phyloP scores from a whole-genome alignment of 2,888 invertebrate species.

The Acronicta aceris region DNA sequence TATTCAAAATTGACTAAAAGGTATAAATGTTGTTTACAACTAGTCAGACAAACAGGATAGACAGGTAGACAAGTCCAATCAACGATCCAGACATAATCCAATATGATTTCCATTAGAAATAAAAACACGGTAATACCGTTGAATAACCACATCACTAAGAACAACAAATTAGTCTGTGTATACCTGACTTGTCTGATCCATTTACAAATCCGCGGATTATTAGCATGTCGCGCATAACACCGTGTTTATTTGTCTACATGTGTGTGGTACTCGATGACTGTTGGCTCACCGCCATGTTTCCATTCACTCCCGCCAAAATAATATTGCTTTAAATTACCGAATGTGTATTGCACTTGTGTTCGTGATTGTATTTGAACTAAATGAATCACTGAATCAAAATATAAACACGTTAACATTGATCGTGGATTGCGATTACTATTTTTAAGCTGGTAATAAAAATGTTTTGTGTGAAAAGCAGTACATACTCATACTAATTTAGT shows the following conservation, averaged over 20 bases:
- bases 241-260: conserved; percentile 46
- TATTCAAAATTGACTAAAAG: too few species aligned
- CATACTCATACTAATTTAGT: too few species aligned
- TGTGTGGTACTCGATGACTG: conserved; percentile 9
- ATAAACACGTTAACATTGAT: conserved; percentile 47
- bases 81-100: too few species aligned
- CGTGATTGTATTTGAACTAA: conserved; percentile 29
- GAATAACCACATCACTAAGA: conserved; percentile 28
- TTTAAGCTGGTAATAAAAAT: conserved; percentile 4
- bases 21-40: too few species aligned
- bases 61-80: too few species aligned
- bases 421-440: conserved; percentile 22
- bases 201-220: conserved; percentile 48
- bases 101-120: neutral
- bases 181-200: conserved; percentile 35
- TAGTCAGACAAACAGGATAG: too few species aligned
- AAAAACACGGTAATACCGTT: conserved; percentile 12
- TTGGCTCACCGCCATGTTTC: conserved; percentile 41
- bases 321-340: conserved; percentile 45
- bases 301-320: conserved; percentile 31
- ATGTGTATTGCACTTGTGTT: conserved; percentile 33
- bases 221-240: conserved; percentile 24
- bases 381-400: conserved; percentile 56
- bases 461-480: neutral
- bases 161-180: conserved; percentile 18